phyloP scores from a whole-genome alignment of 1,140 invertebrate genomes.

The Drosophila gunungcola region DNA sequence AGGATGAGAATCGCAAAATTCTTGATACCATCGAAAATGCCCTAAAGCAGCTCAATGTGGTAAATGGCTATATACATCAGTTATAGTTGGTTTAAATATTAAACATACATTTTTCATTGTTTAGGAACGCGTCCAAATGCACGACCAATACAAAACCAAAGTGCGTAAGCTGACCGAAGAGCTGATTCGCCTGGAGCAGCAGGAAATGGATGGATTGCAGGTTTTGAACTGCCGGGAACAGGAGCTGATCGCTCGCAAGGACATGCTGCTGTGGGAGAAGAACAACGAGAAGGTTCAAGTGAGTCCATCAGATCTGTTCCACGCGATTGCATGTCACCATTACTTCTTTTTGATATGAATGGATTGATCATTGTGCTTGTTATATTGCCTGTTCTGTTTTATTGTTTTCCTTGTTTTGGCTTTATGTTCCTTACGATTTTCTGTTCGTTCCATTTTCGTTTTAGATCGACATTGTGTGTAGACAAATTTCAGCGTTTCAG shows the following conservation, averaged over 20 bases:
- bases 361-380: slow-evolving; percentile 45
- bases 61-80: slow-evolving; percentile 45
- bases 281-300: slow-evolving; percentile 84
- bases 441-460: slow-evolving; percentile 83
- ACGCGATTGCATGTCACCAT: slow-evolving; percentile 23
- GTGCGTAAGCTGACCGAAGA: slow-evolving; percentile 77
- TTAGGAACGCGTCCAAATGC: slow-evolving; percentile 84
- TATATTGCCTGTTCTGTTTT: slow-evolving; percentile 39
- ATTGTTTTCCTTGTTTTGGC: slow-evolving; percentile 61
- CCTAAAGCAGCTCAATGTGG: slow-evolving; percentile 87
- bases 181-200: slow-evolving; percentile 84
- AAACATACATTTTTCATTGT: too few species aligned
- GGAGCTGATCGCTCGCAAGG: slow-evolving; percentile 75
- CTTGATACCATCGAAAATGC: slow-evolving; percentile 86
- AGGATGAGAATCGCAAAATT: slow-evolving; percentile 84
- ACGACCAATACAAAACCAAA: slow-evolving; percentile 83
- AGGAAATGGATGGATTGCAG: slow-evolving; percentile 81
- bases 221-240: slow-evolving; percentile 75
- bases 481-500: slow-evolving; percentile 86
- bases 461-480: slow-evolving; percentile 87
- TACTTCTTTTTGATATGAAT: slow-evolving; percentile 15
- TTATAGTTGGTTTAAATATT: background rate
- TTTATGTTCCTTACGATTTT: slow-evolving; percentile 82
- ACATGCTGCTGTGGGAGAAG: slow-evolving; percentile 85
- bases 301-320: slow-evolving; percentile 1